A percentile compares a stretch with the other conserved stretches of the same genome.
Evolutionary conservation across 1,140 invertebrate genomes (phyloP).

Genomic region (Drosophila equinoxialis): DNA sequence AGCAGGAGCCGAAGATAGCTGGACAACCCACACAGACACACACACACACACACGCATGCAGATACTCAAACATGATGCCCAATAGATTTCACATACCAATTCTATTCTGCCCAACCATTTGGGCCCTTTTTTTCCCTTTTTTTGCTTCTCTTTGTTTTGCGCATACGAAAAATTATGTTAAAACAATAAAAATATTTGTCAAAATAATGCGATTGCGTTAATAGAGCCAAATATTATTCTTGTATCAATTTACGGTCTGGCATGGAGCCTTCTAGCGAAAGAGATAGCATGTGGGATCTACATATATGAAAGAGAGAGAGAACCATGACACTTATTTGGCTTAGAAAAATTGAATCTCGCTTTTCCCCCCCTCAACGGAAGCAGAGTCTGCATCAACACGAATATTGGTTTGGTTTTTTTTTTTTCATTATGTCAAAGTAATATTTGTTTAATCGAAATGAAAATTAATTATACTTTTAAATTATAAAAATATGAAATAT

Average conservation of each 20-base stretch:
- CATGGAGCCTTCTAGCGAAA: background rate
- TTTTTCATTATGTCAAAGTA: constrained; percentile 21
- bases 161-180: constrained; percentile 80
- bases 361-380: no score
- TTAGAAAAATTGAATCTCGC: no score
- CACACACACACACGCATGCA: constrained; percentile 29
- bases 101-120: background rate
- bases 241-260: constrained; percentile 73
- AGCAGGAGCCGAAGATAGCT: constrained; percentile 38
- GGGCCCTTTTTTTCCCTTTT: constrained; percentile 9
- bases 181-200: constrained; percentile 81
- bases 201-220: constrained; percentile 82
- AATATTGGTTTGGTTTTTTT: no score
- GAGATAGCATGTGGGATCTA: no score
- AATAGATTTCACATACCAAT: constrained; percentile 31
- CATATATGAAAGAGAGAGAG: background rate
- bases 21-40: constrained; percentile 31
- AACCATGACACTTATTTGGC: no score
- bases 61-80: constrained; percentile 7
- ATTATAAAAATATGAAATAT: constrained; percentile 54
- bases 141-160: constrained; percentile 24
- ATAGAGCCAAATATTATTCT: constrained; percentile 81
- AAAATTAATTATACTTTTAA: constrained; percentile 69
- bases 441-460: constrained; percentile 51
- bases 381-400: background rate